Conservation (phyloP, 2,888 invertebrate species). For the Blastobasis adustella region DNA sequence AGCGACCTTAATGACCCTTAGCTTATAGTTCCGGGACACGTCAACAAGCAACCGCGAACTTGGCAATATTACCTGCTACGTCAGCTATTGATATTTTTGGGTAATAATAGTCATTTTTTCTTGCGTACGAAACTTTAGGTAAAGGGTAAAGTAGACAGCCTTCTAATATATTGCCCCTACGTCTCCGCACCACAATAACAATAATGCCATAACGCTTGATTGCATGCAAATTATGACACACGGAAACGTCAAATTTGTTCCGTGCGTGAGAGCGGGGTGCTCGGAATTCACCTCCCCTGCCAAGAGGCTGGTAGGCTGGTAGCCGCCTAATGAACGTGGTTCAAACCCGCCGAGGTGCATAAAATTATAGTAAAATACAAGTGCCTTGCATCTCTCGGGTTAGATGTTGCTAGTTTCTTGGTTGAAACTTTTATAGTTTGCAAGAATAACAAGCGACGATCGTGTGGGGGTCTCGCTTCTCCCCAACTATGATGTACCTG, state of each 20-base stretch:
- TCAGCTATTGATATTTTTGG: too few relatives aligned
- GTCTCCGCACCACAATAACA: background rate
- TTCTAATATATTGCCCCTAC: too few relatives aligned
- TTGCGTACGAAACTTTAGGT: too few relatives aligned
- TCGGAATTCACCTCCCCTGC: constrained; percentile 32
- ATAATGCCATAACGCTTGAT: constrained; percentile 39
- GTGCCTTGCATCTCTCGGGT: background rate
- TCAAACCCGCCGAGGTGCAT: constrained; percentile 40
- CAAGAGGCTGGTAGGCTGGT: constrained; percentile 36
- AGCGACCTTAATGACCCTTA: constrained; percentile 46
- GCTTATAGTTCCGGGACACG: too few relatives aligned
- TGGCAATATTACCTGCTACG: background rate
- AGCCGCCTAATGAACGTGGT: constrained; percentile 42
- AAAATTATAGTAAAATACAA: constrained; percentile 26
- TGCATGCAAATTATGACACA: constrained; percentile 52
- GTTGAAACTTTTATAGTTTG: too few relatives aligned
- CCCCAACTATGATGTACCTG: too few relatives aligned
- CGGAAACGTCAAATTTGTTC: constrained; percentile 44
- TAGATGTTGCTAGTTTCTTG: too few relatives aligned
- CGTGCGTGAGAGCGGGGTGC: constrained; percentile 32
- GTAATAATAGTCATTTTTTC: too few relatives aligned
- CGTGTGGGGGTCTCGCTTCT: too few relatives aligned
- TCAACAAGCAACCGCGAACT: too few relatives aligned
- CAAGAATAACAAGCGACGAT: too few relatives aligned
- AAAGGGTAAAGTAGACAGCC: too few relatives aligned